A percentile compares a stretch with the other conserved stretches of the same genome.
Conservation (phyloP, 2,888 invertebrate species). For the Limnephilus marmoratus region DNA sequence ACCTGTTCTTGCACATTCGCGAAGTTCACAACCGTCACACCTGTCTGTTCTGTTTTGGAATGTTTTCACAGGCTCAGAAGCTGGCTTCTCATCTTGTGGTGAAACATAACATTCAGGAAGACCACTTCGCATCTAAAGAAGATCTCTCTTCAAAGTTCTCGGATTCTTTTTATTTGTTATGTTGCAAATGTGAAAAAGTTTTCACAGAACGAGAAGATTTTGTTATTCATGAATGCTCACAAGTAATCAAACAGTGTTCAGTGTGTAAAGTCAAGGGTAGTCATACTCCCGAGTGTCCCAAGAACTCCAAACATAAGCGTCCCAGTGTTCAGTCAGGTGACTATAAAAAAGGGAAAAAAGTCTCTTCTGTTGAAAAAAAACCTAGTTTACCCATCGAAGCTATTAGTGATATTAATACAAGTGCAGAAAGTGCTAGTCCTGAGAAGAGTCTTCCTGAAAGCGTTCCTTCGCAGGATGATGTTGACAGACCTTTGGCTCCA, state of each 20-base stretch:
- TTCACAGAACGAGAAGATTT: slow-evolving; percentile 87
- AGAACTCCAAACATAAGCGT: slow-evolving; percentile 59
- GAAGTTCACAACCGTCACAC: slow-evolving; percentile 89
- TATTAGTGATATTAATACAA: slow-evolving; percentile 29
- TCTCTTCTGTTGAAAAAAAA: slow-evolving; percentile 26
- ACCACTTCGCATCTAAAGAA: slow-evolving; percentile 81
- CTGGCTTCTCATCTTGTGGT: slow-evolving; percentile 86
- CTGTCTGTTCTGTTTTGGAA: slow-evolving; percentile 89
- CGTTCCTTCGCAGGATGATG: slow-evolving; percentile 25
- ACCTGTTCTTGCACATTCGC: slow-evolving; percentile 89
- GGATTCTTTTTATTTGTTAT: slow-evolving; percentile 86
- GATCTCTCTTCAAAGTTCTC: slow-evolving; percentile 82
- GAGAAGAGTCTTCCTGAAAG: not conserved
- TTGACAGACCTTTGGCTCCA: not conserved
- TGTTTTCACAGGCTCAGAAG: slow-evolving; percentile 89
- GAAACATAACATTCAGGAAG: slow-evolving; percentile 87
- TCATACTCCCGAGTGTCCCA: slow-evolving; percentile 71
- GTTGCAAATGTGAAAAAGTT: slow-evolving; percentile 88
- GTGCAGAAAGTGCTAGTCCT: slow-evolving; percentile 17
- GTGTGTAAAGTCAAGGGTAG: slow-evolving; percentile 71
- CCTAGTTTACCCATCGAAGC: slow-evolving; percentile 13
- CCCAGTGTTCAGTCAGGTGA: slow-evolving; percentile 8
- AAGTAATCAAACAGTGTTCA: slow-evolving; percentile 70
- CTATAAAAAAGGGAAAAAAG: slow-evolving; percentile 61
- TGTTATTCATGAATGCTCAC: slow-evolving; percentile 83